These are phyloP conservation scores for Aethes cnicana DNA, from an alignment of 2,888 invertebrate species.

Conservation along the genomic window DNA sequence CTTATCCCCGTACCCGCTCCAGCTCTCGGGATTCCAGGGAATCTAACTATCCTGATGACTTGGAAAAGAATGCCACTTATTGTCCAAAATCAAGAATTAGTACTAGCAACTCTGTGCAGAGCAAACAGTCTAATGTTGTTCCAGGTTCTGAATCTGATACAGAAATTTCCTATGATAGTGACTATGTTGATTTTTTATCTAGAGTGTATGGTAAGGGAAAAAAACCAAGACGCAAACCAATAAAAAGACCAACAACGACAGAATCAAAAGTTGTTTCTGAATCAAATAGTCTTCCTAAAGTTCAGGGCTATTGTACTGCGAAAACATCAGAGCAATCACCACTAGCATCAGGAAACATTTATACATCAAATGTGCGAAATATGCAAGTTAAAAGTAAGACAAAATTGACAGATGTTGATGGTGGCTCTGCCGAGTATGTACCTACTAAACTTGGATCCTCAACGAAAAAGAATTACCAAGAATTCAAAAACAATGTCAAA, in stretches of 20 bases:
- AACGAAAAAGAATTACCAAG: constrained; percentile 73
- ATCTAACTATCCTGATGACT: constrained; percentile 64
- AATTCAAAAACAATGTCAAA: constrained; percentile 72
- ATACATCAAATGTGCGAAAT: constrained; percentile 62
- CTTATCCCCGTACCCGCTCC: constrained; percentile 53
- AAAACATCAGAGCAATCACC: constrained; percentile 60
- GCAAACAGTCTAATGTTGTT: constrained; percentile 20
- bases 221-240: constrained; percentile 56
- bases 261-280: constrained; percentile 43
- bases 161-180: constrained; percentile 62
- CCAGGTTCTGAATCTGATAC: constrained; percentile 67
- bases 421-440: constrained; percentile 71
- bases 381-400: constrained; percentile 57
- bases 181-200: constrained; percentile 69
- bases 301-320: constrained; percentile 64
- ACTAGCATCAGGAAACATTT: constrained; percentile 68
- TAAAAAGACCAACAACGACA: constrained; percentile 44
- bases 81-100: constrained; percentile 38
- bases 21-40: constrained; percentile 63
- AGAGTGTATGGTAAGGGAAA: constrained; percentile 62
- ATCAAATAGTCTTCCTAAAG: constrained; percentile 42
- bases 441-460: constrained; percentile 70
- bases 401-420: constrained; percentile 54
- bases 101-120: constrained; percentile 13
- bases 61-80: constrained; percentile 46